Evolutionary conservation across 2,113 vertebrate species (phyloP).

Genomic region (Callipepla californica): DNA sequence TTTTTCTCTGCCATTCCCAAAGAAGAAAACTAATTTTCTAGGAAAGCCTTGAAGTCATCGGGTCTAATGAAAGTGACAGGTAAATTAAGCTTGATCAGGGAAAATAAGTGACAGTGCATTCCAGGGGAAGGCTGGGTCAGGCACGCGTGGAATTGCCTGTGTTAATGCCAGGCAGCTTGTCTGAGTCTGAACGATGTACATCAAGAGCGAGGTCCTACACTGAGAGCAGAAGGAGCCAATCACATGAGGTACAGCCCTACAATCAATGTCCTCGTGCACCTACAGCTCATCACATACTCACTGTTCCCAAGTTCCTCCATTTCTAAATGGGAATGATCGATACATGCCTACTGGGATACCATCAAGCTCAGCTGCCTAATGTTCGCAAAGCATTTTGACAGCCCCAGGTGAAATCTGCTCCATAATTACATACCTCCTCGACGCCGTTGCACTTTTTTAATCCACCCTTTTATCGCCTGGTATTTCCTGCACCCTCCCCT

Average conservation of each 20-base stretch:
- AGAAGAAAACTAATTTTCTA: not conserved
- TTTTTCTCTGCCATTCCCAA: not conserved
- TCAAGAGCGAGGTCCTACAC: not conserved
- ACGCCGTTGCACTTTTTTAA: not conserved
- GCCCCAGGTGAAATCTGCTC: not conserved
- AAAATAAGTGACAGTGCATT: not conserved
- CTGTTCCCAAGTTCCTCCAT: not conserved
- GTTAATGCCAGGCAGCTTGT: not conserved
- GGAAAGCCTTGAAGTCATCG: not conserved
- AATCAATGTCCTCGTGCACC: not conserved
- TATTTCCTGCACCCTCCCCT: slow-evolving; percentile 12
- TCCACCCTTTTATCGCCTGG: not conserved
- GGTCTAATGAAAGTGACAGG: slow-evolving; percentile 1
- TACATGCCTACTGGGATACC: not conserved
- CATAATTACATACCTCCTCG: not conserved
- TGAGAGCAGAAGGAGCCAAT: not conserved
- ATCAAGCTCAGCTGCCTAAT: not conserved
- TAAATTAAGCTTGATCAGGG: slow-evolving; percentile 18
- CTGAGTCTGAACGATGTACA: not conserved
- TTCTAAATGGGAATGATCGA: not conserved
- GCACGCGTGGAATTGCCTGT: not conserved
- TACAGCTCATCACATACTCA: not conserved
- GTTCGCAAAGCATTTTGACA: not conserved
- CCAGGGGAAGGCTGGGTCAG: not conserved
- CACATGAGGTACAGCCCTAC: not conserved